Base-by-base conservation (phyloP, 2,113 vertebrate genomes). In the Myiopsitta monachus region DNA sequence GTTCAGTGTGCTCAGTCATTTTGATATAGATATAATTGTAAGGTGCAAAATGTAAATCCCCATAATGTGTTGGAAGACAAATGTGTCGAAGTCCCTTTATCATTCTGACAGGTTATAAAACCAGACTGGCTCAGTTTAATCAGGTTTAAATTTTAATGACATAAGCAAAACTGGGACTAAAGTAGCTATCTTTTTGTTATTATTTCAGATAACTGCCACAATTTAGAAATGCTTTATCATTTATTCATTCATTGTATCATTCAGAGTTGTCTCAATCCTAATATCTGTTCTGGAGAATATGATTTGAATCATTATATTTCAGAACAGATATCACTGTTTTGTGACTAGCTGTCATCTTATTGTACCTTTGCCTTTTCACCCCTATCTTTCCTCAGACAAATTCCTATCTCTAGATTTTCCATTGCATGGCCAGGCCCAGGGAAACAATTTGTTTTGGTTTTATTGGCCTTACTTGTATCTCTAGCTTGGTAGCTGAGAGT, bases 121-220 rank as follows among this genome's bases (percentile, higher is more conserved):
- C 63, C 54, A 90, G 92, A 97, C 75, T 66, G 47, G 49, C 79
- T 95, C 79, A 95, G 88, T 96, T 94, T 94, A 95, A 97, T 94
- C 83, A 92, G 61, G 62, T 97, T 97, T 96, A 94, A 91, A 95
- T 86, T 95, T 94, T 96, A 97, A 96, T 96, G 93, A 72, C 91
- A 97, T 94, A 96, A 97, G 81, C 83, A 97, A 95, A 96, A 88
- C 73, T 96, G 83, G 74, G 41, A 55, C 47, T 94, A 26, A 90
- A 94, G 57, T 59, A 86, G 24, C 38, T 86, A 84, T 55, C 28
- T 47, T 90, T 92, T 51, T 75, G 57, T 87, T 94, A 78, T 91
- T 95, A 62, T 88, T 97, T 89, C 76, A 86, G 70, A 91, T 88
- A 64, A 81, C 47, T 91, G 87, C 62, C 52, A 41, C 69, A 88